Percentiles rank a stretch among this genome's conserved stretches.
Conservation (phyloP, 2,797 vertebrate species). For the Limnodromus scolopaceus region DNA sequence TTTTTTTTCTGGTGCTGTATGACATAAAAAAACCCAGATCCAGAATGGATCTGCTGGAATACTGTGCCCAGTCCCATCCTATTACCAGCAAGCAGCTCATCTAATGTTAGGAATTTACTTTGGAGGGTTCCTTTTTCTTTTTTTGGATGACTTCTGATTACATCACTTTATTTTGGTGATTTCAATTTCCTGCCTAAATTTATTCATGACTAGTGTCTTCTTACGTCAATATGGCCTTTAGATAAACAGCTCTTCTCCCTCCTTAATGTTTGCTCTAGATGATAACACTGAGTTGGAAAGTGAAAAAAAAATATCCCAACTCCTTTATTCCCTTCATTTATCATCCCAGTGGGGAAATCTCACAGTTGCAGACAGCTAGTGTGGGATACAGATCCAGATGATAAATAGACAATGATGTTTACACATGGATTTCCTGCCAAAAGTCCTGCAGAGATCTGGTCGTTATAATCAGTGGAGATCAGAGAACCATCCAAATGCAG, state of each 20-base stretch:
- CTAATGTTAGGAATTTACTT: neutral
- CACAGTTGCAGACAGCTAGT: neutral
- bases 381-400: neutral
- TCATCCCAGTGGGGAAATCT: neutral
- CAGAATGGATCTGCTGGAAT: neutral
- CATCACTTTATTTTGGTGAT: neutral
- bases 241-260: slow-evolving; percentile 1
- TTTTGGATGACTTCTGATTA: neutral
- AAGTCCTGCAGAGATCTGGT: neutral
- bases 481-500: neutral
- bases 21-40: neutral
- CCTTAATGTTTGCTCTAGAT: neutral
- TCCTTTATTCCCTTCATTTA: neutral
- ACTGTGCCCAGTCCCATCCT: neutral
- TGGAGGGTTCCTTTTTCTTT: neutral
- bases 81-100: neutral
- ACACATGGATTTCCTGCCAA: neutral
- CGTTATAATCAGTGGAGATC: neutral
- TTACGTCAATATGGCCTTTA: neutral
- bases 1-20: neutral
- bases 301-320: neutral
- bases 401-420: neutral
- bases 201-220: neutral
- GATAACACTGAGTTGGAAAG: neutral
- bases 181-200: slow-evolving; percentile 31